A percentile compares a stretch with the other conserved stretches of the same genome.
phyloP scores from a whole-genome alignment of 92 coral and sea anemone species.

The Epizoanthus stellaris region DNA sequence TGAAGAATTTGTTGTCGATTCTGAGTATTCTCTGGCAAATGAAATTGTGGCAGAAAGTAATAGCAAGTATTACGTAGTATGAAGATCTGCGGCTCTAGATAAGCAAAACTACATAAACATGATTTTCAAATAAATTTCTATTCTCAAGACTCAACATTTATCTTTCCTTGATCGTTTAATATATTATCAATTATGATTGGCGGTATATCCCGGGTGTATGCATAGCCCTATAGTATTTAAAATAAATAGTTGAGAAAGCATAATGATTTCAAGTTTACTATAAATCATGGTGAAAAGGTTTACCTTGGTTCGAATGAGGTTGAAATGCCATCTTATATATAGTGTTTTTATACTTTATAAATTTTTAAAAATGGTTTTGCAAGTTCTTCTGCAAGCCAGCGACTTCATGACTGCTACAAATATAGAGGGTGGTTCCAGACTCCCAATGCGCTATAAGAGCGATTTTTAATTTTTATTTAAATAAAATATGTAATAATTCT shows the following conservation, averaged over 20 bases:
- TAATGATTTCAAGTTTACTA: neutral
- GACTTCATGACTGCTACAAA: slow-evolving; percentile 20
- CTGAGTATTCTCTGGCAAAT: slow-evolving; percentile 78
- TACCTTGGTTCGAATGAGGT: slow-evolving; percentile 72
- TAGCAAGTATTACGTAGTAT: no score
- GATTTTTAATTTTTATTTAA: no score
- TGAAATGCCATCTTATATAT: slow-evolving; percentile 85
- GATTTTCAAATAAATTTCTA: no score
- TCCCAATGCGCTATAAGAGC: no score
- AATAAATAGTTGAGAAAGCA: no score
- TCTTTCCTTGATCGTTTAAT: no score
- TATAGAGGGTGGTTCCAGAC: slow-evolving; percentile 24
- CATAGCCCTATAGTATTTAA: no score
- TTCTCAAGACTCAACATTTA: no score
- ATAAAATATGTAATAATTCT: no score
- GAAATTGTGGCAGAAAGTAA: neutral
- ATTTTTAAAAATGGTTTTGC: neutral
- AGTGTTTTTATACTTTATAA: neutral
- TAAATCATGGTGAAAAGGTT: neutral
- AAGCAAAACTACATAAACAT: no score
- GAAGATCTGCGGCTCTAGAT: no score
- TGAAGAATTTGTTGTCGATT: slow-evolving; percentile 92
- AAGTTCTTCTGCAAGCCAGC: neutral
- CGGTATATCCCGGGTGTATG: neutral
- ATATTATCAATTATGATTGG: neutral